Conservation (phyloP, 2,888 invertebrate genomes). For the Trichopria drosophilae region DNA sequence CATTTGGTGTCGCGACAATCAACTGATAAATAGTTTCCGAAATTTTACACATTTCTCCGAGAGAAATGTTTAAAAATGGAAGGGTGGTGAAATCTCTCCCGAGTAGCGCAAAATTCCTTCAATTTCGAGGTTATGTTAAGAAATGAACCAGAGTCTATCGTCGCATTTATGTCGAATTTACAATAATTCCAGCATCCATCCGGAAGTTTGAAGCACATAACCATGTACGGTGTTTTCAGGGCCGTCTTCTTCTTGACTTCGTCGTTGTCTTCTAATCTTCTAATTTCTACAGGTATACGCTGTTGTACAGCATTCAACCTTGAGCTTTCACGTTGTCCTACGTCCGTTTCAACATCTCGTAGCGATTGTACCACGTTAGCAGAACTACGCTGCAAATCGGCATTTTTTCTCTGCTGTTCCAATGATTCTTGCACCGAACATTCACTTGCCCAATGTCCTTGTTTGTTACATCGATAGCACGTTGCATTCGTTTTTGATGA, state of each 20-base stretch:
- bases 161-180: conserved; percentile 11
- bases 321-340: too few relatives aligned
- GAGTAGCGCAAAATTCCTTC: conserved; percentile 1
- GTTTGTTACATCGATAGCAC: too few relatives aligned
- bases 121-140: not conserved
- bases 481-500: too few relatives aligned
- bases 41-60: not conserved
- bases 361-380: too few relatives aligned
- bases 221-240: conserved; percentile 2
- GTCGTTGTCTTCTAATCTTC: too few relatives aligned
- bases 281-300: not conserved
- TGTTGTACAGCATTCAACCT: too few relatives aligned
- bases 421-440: too few relatives aligned
- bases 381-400: too few relatives aligned
- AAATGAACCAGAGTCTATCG: conserved; percentile 24
- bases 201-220: not conserved
- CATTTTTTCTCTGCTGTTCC: too few relatives aligned
- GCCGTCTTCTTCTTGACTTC: conserved; percentile 20
- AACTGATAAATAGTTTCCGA: too few relatives aligned
- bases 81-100: conserved; percentile 15
- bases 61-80: not conserved
- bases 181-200: not conserved
- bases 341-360: too few relatives aligned
- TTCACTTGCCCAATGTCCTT: too few relatives aligned
- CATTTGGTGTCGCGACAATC: not conserved